phyloP scores from a whole-genome alignment of 2,888 invertebrate species.

The Cistogaster globosa region DNA sequence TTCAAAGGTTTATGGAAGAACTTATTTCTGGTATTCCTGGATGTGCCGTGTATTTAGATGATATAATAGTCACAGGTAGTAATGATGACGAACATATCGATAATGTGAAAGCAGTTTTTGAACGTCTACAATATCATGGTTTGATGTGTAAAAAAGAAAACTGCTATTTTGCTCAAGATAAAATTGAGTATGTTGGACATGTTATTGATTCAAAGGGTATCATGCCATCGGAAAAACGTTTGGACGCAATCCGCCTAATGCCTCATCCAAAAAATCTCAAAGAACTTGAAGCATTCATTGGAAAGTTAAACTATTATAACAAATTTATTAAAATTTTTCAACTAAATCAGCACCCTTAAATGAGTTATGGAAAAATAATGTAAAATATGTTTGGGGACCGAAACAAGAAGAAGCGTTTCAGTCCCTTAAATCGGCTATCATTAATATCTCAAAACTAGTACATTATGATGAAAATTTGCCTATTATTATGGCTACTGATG shows the following conservation, averaged over 20 bases:
- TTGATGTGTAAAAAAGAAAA: constrained; percentile 38
- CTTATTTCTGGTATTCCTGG: constrained; percentile 14
- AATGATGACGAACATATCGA: constrained; percentile 21
- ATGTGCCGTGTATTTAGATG: constrained; percentile 48
- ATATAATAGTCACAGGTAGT: constrained; percentile 43
- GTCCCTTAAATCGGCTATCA: background rate
- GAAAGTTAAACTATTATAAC: constrained; percentile 22
- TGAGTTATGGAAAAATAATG: constrained; percentile 17
- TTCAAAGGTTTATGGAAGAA: constrained; percentile 64
- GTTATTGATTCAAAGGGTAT: constrained; percentile 3
- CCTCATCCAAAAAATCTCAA: background rate
- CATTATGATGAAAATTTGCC: constrained; percentile 67
- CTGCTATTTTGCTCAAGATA: constrained; percentile 52
- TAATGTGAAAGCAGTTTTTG: constrained; percentile 56
- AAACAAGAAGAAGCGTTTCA: background rate
- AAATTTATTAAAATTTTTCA: constrained; percentile 24
- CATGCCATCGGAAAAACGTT: background rate
- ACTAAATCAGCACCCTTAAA: constrained; percentile 17
- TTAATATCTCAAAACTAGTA: constrained; percentile 46
- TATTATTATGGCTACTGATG: constrained; percentile 56
- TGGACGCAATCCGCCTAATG: constrained; percentile 3
- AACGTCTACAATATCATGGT: constrained; percentile 43
- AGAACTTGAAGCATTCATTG: constrained; percentile 11
- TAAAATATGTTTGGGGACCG: background rate
- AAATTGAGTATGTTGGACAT: constrained; percentile 55